A percentile compares a stretch with the other conserved stretches of the same genome.
Evolutionary conservation across 2,888 invertebrate species (phyloP).

Genomic region (Rhagophthalmus giganteus): DNA sequence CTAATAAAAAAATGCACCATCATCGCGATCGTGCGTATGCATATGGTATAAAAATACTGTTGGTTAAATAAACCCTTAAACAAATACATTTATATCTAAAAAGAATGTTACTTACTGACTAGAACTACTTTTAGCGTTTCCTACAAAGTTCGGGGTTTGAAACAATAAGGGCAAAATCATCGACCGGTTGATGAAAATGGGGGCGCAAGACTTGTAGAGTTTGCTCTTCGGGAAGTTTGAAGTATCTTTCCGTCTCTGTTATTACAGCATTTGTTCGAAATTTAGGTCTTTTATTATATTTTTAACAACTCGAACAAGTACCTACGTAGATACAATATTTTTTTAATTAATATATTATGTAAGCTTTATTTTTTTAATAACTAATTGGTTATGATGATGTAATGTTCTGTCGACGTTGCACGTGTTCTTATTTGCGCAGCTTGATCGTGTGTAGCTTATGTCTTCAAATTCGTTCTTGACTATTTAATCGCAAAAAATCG

Average conservation of each 20-base stretch:
- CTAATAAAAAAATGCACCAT: neutral
- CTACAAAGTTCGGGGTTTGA: constrained; percentile 5
- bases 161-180: constrained; percentile 10
- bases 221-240: constrained; percentile 21
- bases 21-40: too few relatives aligned
- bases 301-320: constrained; percentile 1
- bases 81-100: constrained; percentile 1
- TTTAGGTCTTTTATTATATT: constrained; percentile 13
- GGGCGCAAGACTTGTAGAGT: constrained; percentile 4
- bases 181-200: constrained; percentile 10
- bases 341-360: neutral
- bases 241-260: constrained; percentile 20
- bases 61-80: neutral
- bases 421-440: constrained; percentile 11
- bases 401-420: neutral
- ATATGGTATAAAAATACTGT: neutral
- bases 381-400: neutral
- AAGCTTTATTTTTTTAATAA: neutral
- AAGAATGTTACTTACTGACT: too few relatives aligned
- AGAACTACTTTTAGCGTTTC: constrained; percentile 5
- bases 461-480: constrained; percentile 12
- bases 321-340: neutral
- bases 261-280: constrained; percentile 10
- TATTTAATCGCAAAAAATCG: constrained; percentile 16
- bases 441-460: constrained; percentile 20